phyloP scores from a whole-genome alignment of 1,140 invertebrate species.

The Nasonia giraulti region DNA sequence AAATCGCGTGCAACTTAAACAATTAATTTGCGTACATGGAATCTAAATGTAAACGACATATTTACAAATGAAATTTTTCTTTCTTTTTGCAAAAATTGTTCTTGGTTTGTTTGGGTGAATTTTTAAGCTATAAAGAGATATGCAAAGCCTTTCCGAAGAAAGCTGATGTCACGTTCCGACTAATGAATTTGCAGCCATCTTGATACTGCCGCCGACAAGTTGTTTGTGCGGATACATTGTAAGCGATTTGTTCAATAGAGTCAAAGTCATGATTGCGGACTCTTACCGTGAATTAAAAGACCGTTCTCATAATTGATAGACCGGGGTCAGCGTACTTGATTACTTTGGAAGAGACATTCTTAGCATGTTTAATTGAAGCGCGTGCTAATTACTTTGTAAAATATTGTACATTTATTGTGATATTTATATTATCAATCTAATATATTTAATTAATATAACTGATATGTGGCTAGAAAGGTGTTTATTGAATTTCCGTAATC shows the following conservation, averaged over 20 bases:
- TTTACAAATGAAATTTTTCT: conserved; percentile 17
- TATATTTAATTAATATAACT: conserved; percentile 19
- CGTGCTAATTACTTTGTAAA: conserved; percentile 37
- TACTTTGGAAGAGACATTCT: conserved; percentile 40
- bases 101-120: conserved; percentile 27
- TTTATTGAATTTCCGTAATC: neutral
- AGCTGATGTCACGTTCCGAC: conserved; percentile 21
- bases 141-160: conserved; percentile 5
- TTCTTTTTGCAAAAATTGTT: neutral
- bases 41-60: neutral
- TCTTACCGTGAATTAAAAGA: neutral
- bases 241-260: conserved; percentile 6
- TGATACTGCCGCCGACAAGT: conserved; percentile 22
- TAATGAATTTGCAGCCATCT: conserved; percentile 16
- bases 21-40: conserved; percentile 38
- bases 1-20: conserved; percentile 25
- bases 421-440: conserved; percentile 37
- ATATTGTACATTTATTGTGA: conserved; percentile 44
- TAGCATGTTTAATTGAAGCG: neutral
- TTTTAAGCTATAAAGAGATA: neutral
- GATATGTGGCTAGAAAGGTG: neutral
- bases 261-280: conserved; percentile 30
- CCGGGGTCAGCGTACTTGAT: conserved; percentile 15
- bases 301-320: neutral
- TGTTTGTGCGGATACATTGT: conserved; percentile 16